These are phyloP conservation scores for Macrotrachela quadricornifera DNA, from an alignment of 1,140 invertebrate genomes.

Conservation along the genomic window DNA sequence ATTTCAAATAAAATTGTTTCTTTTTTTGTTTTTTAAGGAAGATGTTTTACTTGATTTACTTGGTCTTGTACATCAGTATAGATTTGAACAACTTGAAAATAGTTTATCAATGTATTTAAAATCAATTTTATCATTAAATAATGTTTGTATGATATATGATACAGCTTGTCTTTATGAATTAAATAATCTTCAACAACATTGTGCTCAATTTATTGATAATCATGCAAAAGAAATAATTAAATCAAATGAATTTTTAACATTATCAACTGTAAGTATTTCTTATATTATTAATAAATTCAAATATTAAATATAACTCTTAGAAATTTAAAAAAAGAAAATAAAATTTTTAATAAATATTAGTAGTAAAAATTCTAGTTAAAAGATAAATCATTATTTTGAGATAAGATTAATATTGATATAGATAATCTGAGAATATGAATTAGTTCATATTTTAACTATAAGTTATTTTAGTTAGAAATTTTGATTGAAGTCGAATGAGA, in stretches of 20 bases:
- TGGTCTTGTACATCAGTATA: slow-evolving; percentile 75
- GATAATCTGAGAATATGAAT: slow-evolving; percentile 5
- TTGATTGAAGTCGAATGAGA: too few relatives aligned
- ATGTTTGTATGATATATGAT: slow-evolving; percentile 78
- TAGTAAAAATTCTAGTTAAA: too few relatives aligned
- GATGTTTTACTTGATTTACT: slow-evolving; percentile 64
- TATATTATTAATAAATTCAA: too few relatives aligned
- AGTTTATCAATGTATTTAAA: slow-evolving; percentile 76
- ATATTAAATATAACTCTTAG: too few relatives aligned
- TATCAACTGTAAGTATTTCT: slow-evolving; percentile 49
- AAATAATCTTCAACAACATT: slow-evolving; percentile 39
- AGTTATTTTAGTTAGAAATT: slow-evolving; percentile 34
- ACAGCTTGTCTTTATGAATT: slow-evolving; percentile 54
- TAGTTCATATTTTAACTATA: slow-evolving; percentile 16
- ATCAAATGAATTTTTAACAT: slow-evolving; percentile 55
- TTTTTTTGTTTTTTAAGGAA: slow-evolving; percentile 28
- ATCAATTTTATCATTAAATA: slow-evolving; percentile 58
- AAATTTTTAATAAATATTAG: too few relatives aligned
- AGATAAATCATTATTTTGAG: too few relatives aligned
- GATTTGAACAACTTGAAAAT: slow-evolving; percentile 67
- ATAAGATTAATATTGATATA: too few relatives aligned
- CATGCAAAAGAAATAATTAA: slow-evolving; percentile 60
- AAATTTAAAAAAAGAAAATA: too few relatives aligned
- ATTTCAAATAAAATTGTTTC: too few relatives aligned
- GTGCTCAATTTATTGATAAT: slow-evolving; percentile 56